phyloP scores from a whole-genome alignment of 2,797 vertebrate species.

The Hyperoplus immaculatus region DNA sequence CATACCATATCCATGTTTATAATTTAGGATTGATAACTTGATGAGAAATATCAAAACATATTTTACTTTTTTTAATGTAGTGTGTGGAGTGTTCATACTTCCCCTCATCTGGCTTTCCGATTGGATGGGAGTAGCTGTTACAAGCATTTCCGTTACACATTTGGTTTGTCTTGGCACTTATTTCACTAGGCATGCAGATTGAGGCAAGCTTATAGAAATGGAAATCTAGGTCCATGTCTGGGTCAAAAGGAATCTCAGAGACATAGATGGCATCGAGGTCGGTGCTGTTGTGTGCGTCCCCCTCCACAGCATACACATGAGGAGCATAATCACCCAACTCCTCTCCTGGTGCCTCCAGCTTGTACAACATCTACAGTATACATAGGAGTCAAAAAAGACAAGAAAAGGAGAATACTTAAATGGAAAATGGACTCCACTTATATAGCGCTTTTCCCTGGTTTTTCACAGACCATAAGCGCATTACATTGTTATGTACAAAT shows the following conservation, averaged over 20 bases:
- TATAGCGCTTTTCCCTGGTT: no score
- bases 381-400: conserved; percentile 1
- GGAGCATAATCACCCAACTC: conserved; percentile 69
- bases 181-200: conserved; percentile 52
- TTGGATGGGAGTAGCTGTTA: neutral
- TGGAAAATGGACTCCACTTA: no score
- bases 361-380: conserved; percentile 46
- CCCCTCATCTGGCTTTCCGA: neutral
- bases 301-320: conserved; percentile 71
- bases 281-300: neutral
- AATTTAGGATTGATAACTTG: neutral
- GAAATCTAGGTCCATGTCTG: conserved; percentile 21
- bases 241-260: conserved; percentile 58
- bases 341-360: conserved; percentile 20
- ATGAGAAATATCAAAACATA: no score
- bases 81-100: no score
- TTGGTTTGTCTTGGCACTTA: neutral
- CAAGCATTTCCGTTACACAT: neutral
- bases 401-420: neutral
- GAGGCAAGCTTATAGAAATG: conserved; percentile 68
- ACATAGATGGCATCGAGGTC: conserved; percentile 73
- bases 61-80: no score
- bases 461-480: no score
- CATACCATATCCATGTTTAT: neutral
- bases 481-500: no score